Conservation (phyloP, 2,888 invertebrate genomes). For the Nomada goodeniana region DNA sequence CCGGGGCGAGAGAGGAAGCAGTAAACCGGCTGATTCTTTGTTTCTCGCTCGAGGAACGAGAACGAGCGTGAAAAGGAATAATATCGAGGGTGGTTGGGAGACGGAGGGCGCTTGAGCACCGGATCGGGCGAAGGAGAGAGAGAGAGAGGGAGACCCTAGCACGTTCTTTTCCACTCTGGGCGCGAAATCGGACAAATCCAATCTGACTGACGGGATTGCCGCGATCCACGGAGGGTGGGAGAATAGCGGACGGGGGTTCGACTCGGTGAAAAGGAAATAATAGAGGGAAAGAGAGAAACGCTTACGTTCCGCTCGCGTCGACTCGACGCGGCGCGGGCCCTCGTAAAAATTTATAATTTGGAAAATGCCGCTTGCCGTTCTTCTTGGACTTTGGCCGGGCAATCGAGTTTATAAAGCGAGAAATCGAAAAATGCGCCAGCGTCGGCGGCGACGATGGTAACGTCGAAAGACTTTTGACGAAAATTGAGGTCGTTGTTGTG, state of each 20-base stretch:
- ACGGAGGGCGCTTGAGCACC: not conserved
- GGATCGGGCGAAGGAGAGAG: not conserved
- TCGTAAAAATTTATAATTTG: conserved; percentile 85
- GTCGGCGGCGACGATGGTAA: conserved; percentile 74
- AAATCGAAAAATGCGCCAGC: conserved; percentile 79
- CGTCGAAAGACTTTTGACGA: conserved; percentile 82
- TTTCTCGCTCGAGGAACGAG: conserved; percentile 46
- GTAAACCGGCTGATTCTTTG: conserved; percentile 34
- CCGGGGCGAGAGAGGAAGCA: not conserved
- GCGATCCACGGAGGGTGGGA: conserved; percentile 60
- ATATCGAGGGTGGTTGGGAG: conserved; percentile 44
- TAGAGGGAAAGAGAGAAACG: conserved; percentile 26
- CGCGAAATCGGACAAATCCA: conserved; percentile 82
- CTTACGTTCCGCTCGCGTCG: not conserved
- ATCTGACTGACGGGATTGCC: conserved; percentile 75
- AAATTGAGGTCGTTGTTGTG: conserved; percentile 84
- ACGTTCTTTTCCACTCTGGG: conserved; percentile 66
- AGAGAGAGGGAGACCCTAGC: conserved; percentile 34
- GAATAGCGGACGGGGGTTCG: conserved; percentile 39
- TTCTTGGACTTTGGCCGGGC: conserved; percentile 75
- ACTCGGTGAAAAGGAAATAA: conserved; percentile 55
- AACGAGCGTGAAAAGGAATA: conserved; percentile 58
- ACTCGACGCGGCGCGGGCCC: conserved; percentile 28
- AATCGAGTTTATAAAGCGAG: conserved; percentile 84
- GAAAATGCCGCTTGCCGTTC: conserved; percentile 79